Evolutionary conservation across 1,140 invertebrate species (phyloP), one percentile per base, ranked within the genome.

Genomic region (Eciton burchellii): DNA sequence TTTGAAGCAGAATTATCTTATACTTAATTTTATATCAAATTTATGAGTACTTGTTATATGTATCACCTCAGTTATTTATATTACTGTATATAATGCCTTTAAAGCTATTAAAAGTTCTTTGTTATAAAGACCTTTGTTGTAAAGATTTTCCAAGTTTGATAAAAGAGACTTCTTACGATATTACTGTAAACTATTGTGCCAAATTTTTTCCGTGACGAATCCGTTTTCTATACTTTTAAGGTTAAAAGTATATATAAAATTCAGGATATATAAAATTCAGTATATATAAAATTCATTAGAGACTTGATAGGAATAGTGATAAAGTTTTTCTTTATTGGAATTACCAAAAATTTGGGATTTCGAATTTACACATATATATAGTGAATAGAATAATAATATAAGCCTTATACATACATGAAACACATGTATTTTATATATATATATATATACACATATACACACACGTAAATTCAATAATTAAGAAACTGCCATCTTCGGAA

Each of bases 391-490:
- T 11, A 29, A 47, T 12, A 21, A 54, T 45, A 16, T 16, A 54
- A 12, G 12, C 29, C 11, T 77, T 57, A n/a, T n/a, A n/a, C n/a
- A n/a, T n/a, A n/a, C n/a, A n/a, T 3, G 49, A 43, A 66, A 77
- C 59, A 19, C 16, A 24, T 63, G 49, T 65, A 21, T 41, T 16
- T 49, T 12, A 16, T 45, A 24, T 57, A 60, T 43, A 8, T 47
- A 16, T 0, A 62, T 29, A 73, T 47, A 60, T 35, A 4, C 52
- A 11, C 16, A 54, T 77, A 54, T 52, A 72, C 45, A 56, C 65
- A 86, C 45, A 62, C 43, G 5, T 29, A 68, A 49, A 79, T 87
- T 85, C 66, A 56, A 86, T 87, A 86, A 87, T 87, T 86, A 87
- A 86, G 72, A 87, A 86, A 68, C 81, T 62, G 73, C 60, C 60